Evolutionary conservation across 2,113 vertebrate genomes (phyloP).

Genomic region (Pao palembangensis): DNA sequence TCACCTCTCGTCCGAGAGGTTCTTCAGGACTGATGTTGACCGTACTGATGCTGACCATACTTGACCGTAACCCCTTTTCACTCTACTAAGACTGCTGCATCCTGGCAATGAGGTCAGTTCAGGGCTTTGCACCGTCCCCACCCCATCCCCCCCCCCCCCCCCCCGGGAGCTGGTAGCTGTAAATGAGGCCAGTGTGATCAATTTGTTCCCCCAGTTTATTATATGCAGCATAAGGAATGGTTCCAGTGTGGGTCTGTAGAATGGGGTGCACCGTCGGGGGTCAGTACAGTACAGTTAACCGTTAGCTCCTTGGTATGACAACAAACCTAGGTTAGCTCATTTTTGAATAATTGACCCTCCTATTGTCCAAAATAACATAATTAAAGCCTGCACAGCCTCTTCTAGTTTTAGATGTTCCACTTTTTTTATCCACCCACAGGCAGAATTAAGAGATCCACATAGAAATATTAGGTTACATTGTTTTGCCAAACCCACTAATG

Average conservation of each 20-base stretch:
- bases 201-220: slow-evolving; percentile 25
- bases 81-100: slow-evolving; percentile 1
- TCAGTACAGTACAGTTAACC: too few relatives aligned
- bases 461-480: slow-evolving; percentile 30
- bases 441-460: slow-evolving; percentile 35
- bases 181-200: slow-evolving; percentile 45
- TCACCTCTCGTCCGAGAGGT: too few relatives aligned
- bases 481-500: slow-evolving; percentile 22
- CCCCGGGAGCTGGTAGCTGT: slow-evolving; percentile 26
- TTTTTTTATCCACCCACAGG: slow-evolving; percentile 49
- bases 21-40: too few relatives aligned
- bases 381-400: background rate
- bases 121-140: too few relatives aligned
- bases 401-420: slow-evolving; percentile 36
- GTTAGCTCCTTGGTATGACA: background rate
- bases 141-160: slow-evolving; percentile 23
- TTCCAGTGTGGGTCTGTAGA: too few relatives aligned
- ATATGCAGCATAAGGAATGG: too few relatives aligned
- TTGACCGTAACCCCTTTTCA: too few relatives aligned
- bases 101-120: slow-evolving; percentile 19
- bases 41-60: too few relatives aligned
- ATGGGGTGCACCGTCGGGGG: too few relatives aligned
- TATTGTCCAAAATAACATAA: too few relatives aligned
- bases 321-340: background rate
- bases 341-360: slow-evolving; percentile 23